phyloP scores from a whole-genome alignment of 2,113 vertebrate genomes.

The Catharus fuscescens region DNA sequence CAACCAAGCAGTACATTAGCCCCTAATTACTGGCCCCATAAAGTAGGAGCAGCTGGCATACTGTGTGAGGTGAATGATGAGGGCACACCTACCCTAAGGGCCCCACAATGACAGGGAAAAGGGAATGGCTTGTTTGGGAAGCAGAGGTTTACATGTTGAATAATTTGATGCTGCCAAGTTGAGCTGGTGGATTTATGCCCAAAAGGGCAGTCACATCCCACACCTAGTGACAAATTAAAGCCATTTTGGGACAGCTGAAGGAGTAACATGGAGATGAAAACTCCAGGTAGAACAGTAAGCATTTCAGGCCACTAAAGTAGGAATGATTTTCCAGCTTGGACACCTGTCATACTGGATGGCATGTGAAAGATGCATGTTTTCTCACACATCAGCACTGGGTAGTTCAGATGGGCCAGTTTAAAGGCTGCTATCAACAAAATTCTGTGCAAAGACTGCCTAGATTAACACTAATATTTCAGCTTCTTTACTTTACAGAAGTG shows the following conservation, averaged over 20 bases:
- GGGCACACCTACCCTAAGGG: background rate
- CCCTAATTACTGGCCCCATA: background rate
- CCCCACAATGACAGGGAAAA: fast-evolving
- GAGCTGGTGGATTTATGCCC: background rate
- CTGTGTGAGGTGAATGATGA: background rate
- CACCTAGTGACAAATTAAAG: background rate
- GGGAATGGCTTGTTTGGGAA: background rate
- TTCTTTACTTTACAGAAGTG: background rate
- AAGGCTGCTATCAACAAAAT: background rate
- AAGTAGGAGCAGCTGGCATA: background rate
- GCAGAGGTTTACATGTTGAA: background rate
- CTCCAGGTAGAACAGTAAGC: background rate
- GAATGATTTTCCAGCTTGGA: background rate
- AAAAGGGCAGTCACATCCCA: background rate
- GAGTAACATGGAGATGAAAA: background rate
- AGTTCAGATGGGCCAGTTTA: background rate
- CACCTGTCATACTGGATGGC: fast-evolving
- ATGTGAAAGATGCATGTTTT: fast-evolving
- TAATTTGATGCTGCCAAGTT: background rate
- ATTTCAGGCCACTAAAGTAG: background rate
- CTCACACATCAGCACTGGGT: background rate
- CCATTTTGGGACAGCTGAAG: background rate
- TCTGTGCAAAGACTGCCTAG: background rate
- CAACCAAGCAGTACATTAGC: background rate
- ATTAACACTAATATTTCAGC: background rate